phyloP scores from a whole-genome alignment of 2,113 vertebrate species.

The Epinephelus fuscoguttatus region DNA sequence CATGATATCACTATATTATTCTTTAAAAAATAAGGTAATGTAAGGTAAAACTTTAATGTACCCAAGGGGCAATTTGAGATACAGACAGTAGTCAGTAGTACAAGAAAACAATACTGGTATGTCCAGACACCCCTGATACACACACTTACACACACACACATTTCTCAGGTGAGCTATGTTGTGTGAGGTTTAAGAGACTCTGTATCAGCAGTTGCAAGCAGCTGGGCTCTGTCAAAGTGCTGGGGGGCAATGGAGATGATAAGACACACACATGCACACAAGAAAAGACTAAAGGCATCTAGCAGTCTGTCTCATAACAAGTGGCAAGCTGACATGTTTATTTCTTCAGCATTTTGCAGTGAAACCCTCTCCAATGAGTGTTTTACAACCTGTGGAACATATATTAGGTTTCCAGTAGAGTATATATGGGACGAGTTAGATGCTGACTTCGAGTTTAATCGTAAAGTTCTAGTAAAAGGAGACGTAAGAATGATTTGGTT shows the following conservation, averaged over 20 bases:
- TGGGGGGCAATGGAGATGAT: background rate
- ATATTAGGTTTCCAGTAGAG: background rate
- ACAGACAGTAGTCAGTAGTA: no score
- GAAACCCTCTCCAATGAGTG: background rate
- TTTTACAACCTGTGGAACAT: background rate
- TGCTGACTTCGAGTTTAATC: conserved; percentile 3
- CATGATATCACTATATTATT: no score
- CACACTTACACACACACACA: background rate
- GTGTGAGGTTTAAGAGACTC: conserved; percentile 51
- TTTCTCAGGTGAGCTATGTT: conserved; percentile 19
- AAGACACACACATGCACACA: conserved; percentile 8
- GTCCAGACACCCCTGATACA: background rate
- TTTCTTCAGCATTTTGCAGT: conserved; percentile 15
- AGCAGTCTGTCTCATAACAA: conserved; percentile 12
- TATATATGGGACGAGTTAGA: background rate
- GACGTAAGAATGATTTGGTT: background rate
- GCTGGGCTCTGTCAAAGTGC: conserved; percentile 67
- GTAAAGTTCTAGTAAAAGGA: background rate
- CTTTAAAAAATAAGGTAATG: no score
- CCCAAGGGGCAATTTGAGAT: no score
- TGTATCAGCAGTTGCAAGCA: conserved; percentile 57
- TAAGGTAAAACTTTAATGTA: no score
- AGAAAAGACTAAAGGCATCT: background rate
- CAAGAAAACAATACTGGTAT: no score
- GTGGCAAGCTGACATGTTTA: conserved; percentile 42